Conservation (phyloP, 2,888 invertebrate species). For the Diarsia mendica region DNA sequence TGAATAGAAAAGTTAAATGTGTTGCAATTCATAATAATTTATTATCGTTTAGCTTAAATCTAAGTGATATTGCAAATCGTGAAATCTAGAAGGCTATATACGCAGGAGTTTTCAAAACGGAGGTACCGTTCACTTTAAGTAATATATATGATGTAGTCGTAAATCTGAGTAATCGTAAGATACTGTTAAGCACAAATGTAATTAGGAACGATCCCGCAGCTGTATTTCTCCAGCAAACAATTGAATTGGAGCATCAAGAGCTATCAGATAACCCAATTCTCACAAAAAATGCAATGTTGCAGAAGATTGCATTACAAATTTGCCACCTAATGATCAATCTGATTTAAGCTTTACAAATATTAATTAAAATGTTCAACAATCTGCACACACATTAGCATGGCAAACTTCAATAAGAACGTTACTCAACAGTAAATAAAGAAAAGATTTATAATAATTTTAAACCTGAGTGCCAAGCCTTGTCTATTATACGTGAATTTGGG, state of each 20-base stretch:
- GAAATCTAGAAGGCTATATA: neutral
- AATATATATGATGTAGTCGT: neutral
- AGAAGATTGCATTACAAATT: constrained; percentile 17
- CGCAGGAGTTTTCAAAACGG: neutral
- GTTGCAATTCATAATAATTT: neutral
- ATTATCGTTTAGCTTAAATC: neutral
- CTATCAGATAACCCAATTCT: constrained; percentile 53
- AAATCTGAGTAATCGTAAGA: neutral
- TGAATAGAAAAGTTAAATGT: neutral
- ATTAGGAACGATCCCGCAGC: constrained; percentile 4
- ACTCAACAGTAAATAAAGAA: neutral
- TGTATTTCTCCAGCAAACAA: constrained; percentile 34
- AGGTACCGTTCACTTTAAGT: neutral
- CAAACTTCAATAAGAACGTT: neutral
- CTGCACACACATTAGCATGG: constrained; percentile 1
- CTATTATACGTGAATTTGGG: neutral
- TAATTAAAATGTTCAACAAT: constrained; percentile 8
- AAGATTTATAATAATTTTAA: neutral
- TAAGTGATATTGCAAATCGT: neutral
- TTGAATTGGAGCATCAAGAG: constrained; percentile 24
- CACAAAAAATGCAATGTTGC: constrained; percentile 35
- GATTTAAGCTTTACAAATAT: constrained; percentile 4
- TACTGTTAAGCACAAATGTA: neutral
- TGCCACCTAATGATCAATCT: constrained; percentile 3
- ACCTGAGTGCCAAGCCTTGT: neutral